Percentiles rank a stretch among this genome's conserved stretches.
phyloP scores from a whole-genome alignment of 2,888 invertebrate genomes.

The Danaus chrysippus region DNA sequence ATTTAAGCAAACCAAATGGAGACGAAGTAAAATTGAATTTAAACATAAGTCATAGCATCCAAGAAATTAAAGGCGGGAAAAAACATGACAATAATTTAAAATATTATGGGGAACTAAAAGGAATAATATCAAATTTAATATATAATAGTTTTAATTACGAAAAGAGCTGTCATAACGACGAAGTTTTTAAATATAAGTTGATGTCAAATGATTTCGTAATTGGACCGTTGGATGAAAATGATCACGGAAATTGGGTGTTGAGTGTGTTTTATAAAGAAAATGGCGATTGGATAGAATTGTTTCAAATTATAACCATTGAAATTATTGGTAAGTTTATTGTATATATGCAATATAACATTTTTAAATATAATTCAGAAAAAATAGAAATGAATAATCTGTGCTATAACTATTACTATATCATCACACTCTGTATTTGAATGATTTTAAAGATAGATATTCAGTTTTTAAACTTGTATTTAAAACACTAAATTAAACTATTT shows the following conservation, averaged over 20 bases:
- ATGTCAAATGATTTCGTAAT: conserved; percentile 50
- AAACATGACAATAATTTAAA: conserved; percentile 22
- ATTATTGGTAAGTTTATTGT: conserved; percentile 48
- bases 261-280: conserved; percentile 47
- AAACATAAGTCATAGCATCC: conserved; percentile 18
- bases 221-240: conserved; percentile 52
- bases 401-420: too few relatives aligned
- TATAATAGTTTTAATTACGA: conserved; percentile 7
- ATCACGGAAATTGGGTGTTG: conserved; percentile 67
- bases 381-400: too few relatives aligned
- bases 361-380: too few relatives aligned
- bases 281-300: conserved; percentile 51
- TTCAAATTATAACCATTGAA: conserved; percentile 57
- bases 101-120: conserved; percentile 17
- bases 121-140: conserved; percentile 25
- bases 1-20: conserved; percentile 52
- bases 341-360: background rate
- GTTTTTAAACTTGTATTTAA: too few relatives aligned
- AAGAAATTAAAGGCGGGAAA: conserved; percentile 3
- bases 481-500: too few relatives aligned
- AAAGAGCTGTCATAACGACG: too few relatives aligned
- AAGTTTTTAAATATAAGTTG: conserved; percentile 34
- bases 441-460: too few relatives aligned
- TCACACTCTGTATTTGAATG: too few relatives aligned
- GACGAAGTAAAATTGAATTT: conserved; percentile 43